phyloP scores from a whole-genome alignment of 2,113 vertebrate genomes.

The Mellivora capensis region DNA sequence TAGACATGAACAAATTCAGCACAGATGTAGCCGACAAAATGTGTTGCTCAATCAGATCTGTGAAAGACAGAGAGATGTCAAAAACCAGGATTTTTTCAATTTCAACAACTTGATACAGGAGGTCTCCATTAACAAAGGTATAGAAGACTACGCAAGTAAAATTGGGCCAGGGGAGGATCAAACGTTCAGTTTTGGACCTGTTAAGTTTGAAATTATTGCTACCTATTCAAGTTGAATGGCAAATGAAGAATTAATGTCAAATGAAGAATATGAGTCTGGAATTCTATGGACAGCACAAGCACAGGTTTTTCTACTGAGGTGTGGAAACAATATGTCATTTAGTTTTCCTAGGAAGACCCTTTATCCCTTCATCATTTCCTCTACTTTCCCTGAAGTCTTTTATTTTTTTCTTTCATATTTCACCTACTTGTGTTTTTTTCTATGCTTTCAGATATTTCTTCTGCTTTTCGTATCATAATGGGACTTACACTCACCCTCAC shows the following conservation, averaged over 20 bases:
- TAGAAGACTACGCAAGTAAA: neutral
- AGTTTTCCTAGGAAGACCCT: neutral
- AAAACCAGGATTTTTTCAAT: neutral
- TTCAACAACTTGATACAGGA: neutral
- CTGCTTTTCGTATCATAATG: neutral
- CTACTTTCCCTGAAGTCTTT: neutral
- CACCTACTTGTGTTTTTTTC: neutral
- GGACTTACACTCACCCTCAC: neutral
- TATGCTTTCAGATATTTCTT: neutral
- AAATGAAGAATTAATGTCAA: neutral
- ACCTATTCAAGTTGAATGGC: neutral
- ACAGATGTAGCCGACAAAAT: neutral
- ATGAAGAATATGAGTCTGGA: neutral
- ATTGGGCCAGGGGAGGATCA: neutral
- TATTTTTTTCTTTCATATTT: neutral
- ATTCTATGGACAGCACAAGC: neutral
- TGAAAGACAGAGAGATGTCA: neutral
- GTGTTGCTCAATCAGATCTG: neutral
- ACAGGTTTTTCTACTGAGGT: neutral
- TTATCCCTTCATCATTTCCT: neutral
- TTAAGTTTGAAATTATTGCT: neutral
- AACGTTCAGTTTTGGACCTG: neutral
- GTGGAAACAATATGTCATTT: neutral
- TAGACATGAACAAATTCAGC: neutral
- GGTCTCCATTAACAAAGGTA: neutral